Evolutionary conservation across 2,888 invertebrate species (phyloP).

Genomic region (Gonocerus acuteangulatus): DNA sequence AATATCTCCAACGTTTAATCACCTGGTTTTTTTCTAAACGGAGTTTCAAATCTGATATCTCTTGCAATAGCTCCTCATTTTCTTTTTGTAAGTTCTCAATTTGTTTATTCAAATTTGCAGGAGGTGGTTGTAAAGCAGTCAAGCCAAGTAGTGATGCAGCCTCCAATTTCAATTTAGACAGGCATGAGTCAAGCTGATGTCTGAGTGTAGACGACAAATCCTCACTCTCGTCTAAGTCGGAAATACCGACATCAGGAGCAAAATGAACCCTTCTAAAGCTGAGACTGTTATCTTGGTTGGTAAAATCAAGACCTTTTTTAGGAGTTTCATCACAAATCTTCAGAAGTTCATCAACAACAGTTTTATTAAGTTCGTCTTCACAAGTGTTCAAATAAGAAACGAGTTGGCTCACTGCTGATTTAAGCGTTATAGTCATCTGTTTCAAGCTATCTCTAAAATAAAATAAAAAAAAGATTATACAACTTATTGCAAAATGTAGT

Average conservation of each 20-base stretch:
- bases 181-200: conserved; percentile 59
- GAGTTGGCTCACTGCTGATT: conserved; percentile 59
- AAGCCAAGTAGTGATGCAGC: conserved; percentile 61
- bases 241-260: conserved; percentile 54
- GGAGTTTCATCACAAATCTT: conserved; percentile 39
- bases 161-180: conserved; percentile 59
- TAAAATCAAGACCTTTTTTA: not conserved
- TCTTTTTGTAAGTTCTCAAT: conserved; percentile 11
- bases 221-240: conserved; percentile 6
- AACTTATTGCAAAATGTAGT: not conserved
- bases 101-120: conserved; percentile 19
- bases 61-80: conserved; percentile 10
- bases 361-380: conserved; percentile 71
- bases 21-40: conserved; percentile 1
- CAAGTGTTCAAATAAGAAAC: conserved; percentile 66
- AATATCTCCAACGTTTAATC: too few relatives aligned
- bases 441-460: conserved; percentile 56
- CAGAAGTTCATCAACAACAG: conserved; percentile 57
- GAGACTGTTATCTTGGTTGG: conserved; percentile 6
- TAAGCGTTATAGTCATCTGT: conserved; percentile 57
- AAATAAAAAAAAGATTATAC: conserved; percentile 15
- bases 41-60: conserved; percentile 1
- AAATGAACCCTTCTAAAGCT: conserved; percentile 55
- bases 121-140: conserved; percentile 43
- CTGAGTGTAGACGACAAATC: conserved; percentile 47